Conservation (phyloP, 2,113 vertebrate genomes). For the Cygnus buccinator region DNA sequence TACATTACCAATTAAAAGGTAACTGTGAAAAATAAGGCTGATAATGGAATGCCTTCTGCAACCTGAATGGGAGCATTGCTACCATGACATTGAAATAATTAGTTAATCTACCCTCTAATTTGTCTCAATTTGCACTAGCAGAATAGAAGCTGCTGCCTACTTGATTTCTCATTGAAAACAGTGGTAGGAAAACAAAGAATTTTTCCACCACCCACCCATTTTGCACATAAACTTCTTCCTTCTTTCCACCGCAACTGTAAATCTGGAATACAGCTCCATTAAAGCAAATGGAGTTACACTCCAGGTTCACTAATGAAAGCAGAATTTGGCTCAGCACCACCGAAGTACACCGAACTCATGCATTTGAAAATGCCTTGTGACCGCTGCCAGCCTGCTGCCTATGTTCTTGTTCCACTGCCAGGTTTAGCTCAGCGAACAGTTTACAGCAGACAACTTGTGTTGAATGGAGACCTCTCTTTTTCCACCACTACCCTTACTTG, state of each 20-base stretch:
- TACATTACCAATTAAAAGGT: conserved; percentile 52
- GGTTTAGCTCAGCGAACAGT: neutral
- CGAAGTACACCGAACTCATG: neutral
- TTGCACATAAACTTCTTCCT: neutral
- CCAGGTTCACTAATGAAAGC: neutral
- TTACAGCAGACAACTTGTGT: neutral
- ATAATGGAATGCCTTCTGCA: conserved; percentile 46
- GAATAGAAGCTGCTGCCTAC: neutral
- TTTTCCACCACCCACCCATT: neutral
- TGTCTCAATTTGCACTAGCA: conserved; percentile 56
- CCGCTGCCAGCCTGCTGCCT: neutral
- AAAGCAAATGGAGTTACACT: conserved; percentile 9
- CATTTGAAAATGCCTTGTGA: neutral
- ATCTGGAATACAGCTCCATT: conserved; percentile 13
- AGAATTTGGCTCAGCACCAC: neutral
- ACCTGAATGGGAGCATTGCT: neutral
- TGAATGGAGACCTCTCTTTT: neutral
- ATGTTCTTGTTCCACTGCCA: neutral
- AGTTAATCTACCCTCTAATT: conserved; percentile 52
- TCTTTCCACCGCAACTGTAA: neutral
- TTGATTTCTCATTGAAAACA: conserved; percentile 12
- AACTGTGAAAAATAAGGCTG: conserved; percentile 30
- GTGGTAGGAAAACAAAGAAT: neutral
- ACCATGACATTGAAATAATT: conserved; percentile 40
- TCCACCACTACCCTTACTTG: fast-evolving